These are phyloP conservation scores for Diadema setosum DNA, from an alignment of 35 echinoderm and acorn worm species.

Conservation along the genomic window DNA sequence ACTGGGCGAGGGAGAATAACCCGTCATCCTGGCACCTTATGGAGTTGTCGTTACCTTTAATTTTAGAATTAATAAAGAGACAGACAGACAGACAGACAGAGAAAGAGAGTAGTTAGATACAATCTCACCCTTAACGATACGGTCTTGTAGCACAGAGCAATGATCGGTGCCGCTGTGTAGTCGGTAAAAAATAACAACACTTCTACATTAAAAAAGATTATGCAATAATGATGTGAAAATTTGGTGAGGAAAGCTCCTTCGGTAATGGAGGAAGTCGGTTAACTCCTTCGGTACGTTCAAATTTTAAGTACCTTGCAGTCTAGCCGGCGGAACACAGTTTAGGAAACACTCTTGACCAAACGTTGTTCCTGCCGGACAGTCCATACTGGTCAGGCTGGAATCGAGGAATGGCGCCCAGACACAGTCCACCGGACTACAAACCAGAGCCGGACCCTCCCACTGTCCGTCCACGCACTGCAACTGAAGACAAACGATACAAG, in stretches of 20 bases:
- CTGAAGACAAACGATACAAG: constrained; percentile 30
- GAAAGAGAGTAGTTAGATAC: too few species aligned
- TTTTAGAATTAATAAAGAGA: too few species aligned
- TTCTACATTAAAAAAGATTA: too few species aligned
- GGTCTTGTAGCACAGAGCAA: too few species aligned
- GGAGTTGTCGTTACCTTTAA: constrained; percentile 53
- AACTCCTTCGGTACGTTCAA: too few species aligned
- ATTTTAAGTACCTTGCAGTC: constrained; percentile 97
- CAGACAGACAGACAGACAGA: too few species aligned
- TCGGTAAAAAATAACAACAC: too few species aligned
- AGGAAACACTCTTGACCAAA: constrained; percentile 64
- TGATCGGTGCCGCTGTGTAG: too few species aligned
- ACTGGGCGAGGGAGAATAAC: constrained; percentile 61
- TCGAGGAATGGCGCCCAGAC: constrained; percentile 16
- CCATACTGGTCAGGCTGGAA: background rate
- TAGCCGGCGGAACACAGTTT: constrained; percentile 83
- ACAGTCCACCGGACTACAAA: constrained; percentile 77
- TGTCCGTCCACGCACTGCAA: constrained; percentile 39
- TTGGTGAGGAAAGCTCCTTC: too few species aligned
- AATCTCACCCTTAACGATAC: too few species aligned
- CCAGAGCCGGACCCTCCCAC: constrained; percentile 36
- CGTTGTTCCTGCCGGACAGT: constrained; percentile 52
- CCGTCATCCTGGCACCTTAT: constrained; percentile 78
- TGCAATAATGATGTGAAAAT: too few species aligned
- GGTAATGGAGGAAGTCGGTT: too few species aligned